Percentiles rank a stretch among this genome's conserved stretches.
Conservation (phyloP, 37 sponge, comb jelly and placozoan genomes). For the Dysidea cf. avara region DNA sequence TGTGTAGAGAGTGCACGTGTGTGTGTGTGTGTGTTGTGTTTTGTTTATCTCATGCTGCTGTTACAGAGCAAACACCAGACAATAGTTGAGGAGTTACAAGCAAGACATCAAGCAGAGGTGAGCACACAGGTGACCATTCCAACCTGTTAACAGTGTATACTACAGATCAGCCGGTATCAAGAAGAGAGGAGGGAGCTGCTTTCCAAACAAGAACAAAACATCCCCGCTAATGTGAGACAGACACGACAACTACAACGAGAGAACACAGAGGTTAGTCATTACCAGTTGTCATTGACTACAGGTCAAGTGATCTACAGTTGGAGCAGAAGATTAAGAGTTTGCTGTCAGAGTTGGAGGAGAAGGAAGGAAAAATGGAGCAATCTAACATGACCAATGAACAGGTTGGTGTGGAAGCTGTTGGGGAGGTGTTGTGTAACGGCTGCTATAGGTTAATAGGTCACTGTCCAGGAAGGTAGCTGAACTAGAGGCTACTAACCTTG, state of each 20-base stretch:
- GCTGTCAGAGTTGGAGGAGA: constrained; percentile 34
- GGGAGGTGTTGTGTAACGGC: background rate
- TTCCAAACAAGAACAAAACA: constrained; percentile 34
- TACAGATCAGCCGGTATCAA: background rate
- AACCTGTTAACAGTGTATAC: background rate
- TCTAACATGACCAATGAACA: constrained; percentile 8
- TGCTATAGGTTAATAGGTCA: background rate
- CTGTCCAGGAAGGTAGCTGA: constrained; percentile 23
- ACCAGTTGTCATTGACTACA: background rate
- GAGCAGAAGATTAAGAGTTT: constrained; percentile 29
- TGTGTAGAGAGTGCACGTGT: too few species aligned
- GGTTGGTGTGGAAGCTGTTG: constrained; percentile 3
- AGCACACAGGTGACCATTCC: background rate
- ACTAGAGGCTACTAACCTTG: constrained; percentile 20
- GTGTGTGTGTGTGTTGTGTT: too few species aligned
- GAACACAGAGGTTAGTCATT: constrained; percentile 40
- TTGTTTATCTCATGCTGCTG: too few species aligned
- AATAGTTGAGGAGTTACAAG: constrained; percentile 31
- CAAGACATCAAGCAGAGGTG: constrained; percentile 48
- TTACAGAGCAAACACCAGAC: constrained; percentile 41
- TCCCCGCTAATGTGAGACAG: constrained; percentile 49
- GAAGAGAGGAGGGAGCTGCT: constrained; percentile 24
- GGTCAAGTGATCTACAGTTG: constrained; percentile 15
- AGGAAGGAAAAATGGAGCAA: constrained; percentile 2
- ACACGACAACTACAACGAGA: constrained; percentile 60